Conservation (phyloP, 2,113 vertebrate genomes). For the Guaruba guarouba region DNA sequence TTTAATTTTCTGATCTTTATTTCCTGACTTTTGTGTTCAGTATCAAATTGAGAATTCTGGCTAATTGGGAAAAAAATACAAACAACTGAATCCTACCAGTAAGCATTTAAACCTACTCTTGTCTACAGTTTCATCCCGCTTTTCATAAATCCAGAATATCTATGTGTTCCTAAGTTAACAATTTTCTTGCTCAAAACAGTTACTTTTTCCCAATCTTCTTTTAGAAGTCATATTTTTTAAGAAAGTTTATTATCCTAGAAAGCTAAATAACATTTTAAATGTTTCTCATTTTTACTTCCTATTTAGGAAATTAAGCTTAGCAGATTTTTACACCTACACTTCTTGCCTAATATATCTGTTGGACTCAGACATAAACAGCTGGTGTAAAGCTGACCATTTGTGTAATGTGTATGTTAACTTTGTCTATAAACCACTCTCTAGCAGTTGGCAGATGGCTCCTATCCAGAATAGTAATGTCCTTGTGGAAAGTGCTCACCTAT, state of each 20-base stretch:
- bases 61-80: neutral
- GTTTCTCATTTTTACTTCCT: neutral
- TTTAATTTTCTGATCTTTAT: neutral
- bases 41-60: neutral
- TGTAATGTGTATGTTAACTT: neutral
- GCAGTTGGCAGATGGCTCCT: neutral
- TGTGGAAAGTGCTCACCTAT: neutral
- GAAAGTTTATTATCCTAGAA: neutral
- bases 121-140: neutral
- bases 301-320: neutral
- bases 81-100: neutral
- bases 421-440: neutral
- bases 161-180: neutral
- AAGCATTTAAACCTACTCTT: neutral
- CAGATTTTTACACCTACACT: neutral
- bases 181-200: neutral
- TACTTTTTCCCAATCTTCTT: neutral
- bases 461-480: neutral
- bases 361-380: neutral
- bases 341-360: neutral
- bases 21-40: neutral
- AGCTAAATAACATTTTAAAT: neutral
- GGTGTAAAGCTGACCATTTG: neutral
- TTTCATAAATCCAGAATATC: neutral
- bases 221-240: neutral